phyloP scores from a whole-genome alignment of 1,140 invertebrate genomes.

The Popillia japonica region DNA sequence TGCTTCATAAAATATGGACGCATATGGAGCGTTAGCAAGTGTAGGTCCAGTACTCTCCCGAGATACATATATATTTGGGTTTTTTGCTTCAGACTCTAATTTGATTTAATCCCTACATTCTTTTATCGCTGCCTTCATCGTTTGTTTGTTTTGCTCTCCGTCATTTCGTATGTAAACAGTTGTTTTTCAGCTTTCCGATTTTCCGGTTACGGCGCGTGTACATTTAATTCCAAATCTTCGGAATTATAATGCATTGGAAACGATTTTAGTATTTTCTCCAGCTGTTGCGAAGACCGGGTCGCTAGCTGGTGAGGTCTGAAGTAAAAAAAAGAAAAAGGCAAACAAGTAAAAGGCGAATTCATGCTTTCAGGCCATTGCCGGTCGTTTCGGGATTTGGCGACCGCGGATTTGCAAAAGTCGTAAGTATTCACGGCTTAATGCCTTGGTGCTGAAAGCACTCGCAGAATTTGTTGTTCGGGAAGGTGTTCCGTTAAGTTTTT shows the following conservation, averaged over 20 bases:
- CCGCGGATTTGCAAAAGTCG: conserved; percentile 31
- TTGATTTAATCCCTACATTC: conserved; percentile 10
- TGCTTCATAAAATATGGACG: background rate
- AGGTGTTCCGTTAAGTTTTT: conserved; percentile 24
- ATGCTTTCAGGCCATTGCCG: conserved; percentile 12
- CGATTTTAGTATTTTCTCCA: conserved; percentile 16
- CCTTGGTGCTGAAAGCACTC: background rate
- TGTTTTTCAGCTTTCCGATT: conserved; percentile 18
- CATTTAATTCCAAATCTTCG: conserved; percentile 16
- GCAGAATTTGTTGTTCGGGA: conserved; percentile 25
- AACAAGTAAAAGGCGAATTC: conserved; percentile 5
- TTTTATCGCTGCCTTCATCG: background rate
- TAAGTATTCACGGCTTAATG: conserved; percentile 34
- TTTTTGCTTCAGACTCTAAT: background rate
- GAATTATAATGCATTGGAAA: conserved; percentile 24
- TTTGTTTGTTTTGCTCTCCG: background rate
- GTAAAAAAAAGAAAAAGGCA: background rate
- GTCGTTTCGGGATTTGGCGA: conserved; percentile 30
- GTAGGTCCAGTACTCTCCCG: background rate
- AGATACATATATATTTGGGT: background rate
- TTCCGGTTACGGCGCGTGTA: background rate
- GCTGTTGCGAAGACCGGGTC: background rate
- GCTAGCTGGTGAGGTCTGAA: background rate
- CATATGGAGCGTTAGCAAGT: background rate
- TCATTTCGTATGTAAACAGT: conserved; percentile 22